Evolutionary conservation across 2,113 vertebrate species (phyloP).

Genomic region (Laticauda laticaudata): DNA sequence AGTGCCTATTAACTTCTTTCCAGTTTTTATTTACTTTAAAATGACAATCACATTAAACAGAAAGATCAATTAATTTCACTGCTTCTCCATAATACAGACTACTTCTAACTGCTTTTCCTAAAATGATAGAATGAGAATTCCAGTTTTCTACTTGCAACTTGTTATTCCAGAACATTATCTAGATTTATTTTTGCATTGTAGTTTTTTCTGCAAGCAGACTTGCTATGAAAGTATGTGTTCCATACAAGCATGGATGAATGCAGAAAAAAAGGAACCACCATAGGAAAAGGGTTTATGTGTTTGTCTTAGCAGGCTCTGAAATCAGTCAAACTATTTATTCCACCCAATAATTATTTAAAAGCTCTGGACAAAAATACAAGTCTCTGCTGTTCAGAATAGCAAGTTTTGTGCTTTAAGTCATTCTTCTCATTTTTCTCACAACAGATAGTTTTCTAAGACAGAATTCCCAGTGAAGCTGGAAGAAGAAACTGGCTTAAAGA

Average conservation of each 20-base stretch:
- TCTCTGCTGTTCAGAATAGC: background rate
- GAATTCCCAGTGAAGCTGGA: background rate
- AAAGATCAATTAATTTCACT: background rate
- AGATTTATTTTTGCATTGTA: background rate
- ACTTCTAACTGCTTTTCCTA: background rate
- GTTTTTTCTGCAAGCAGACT: background rate
- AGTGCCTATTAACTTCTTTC: background rate
- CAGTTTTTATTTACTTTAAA: constrained; percentile 17
- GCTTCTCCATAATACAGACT: background rate
- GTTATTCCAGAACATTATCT: background rate
- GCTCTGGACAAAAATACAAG: background rate
- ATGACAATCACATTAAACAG: background rate
- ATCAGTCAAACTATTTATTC: constrained; percentile 12
- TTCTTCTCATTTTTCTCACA: background rate
- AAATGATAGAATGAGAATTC: background rate
- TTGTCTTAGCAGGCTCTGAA: background rate
- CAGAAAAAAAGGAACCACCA: background rate
- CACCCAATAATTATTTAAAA: background rate
- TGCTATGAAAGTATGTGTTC: background rate
- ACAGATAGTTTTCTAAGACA: background rate
- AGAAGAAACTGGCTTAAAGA: background rate
- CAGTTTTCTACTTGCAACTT: background rate
- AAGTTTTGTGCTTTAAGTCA: background rate
- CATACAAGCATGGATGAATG: background rate
- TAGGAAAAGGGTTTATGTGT: background rate